Evolutionary conservation across 2,888 invertebrate species (phyloP), one percentile per base, ranked within the genome.

Genomic region (Merodon equestris): DNA sequence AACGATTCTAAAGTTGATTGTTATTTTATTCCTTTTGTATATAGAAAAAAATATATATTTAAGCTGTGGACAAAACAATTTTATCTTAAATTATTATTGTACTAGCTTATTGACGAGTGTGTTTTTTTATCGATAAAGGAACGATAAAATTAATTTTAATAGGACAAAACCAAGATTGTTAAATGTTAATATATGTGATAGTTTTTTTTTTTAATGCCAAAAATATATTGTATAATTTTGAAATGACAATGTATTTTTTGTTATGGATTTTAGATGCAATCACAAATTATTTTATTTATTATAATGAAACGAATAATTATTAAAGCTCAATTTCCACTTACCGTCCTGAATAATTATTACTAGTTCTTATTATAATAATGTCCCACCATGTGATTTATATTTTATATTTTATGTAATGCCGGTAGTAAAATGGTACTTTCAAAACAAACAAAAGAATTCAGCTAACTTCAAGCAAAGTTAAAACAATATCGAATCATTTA

Each of bases 181-280:
- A 9, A 40, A 53, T 47, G 57, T 34, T 50, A 34, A 51, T 61
- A 50, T 54, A 60, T 72, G 72, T 72, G 60, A 76, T 71, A 76
- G 42, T 38, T 40, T n/a, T 3, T 40, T 60, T 66, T 74, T 64
- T 64, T 64, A 72, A 66, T 72, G 60, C 76, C 72, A 72, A 76
- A 71, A 70, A 64, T 64, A 45, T 56, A 48, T 58, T 75, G 53
- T 47, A 58, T 57, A 51, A 64, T 51, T 38, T 56, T 47, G 54
- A 64, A 27, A 58, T 34, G 56, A 51, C 56, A 50, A 50, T 44
- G 19, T 36, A 40, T 56, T 34, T 56, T 48, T 71, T 56, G 56
- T 63, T 71, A 38, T 56, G 40, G 40, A 40, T 42, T 48, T 54
- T 56, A 56, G 54, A 56, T 40, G 40, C 47, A 64, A 63, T 63